These are phyloP conservation scores for Boulengeromyrus knoepffleri DNA, from an alignment of 2,113 vertebrate genomes.

Conservation along the genomic window DNA sequence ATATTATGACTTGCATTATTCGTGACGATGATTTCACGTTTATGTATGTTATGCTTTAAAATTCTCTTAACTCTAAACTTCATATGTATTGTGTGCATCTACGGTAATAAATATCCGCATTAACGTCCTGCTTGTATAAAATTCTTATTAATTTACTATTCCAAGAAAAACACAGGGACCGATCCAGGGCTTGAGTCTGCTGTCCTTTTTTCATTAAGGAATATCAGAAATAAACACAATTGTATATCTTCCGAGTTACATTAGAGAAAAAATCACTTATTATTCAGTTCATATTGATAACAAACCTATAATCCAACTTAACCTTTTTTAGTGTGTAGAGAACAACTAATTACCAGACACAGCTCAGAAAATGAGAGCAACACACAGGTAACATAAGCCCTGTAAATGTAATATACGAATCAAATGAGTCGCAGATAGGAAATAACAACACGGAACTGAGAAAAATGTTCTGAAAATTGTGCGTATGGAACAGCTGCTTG, in stretches of 20 bases:
- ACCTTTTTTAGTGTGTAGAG: neutral
- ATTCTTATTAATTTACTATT: neutral
- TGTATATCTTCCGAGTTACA: neutral
- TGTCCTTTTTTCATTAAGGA: neutral
- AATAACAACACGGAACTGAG: neutral
- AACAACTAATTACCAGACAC: neutral
- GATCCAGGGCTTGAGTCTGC: neutral
- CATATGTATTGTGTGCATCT: neutral
- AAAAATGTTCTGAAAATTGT: neutral
- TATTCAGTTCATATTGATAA: neutral
- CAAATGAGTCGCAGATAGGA: neutral
- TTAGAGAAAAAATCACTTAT: neutral
- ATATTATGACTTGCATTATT: neutral
- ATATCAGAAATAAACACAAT: neutral
- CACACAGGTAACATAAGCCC: neutral
- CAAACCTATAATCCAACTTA: neutral
- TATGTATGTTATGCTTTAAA: neutral
- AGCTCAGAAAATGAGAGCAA: neutral
- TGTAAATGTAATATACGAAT: neutral
- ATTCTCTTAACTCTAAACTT: neutral
- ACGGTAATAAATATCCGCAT: neutral
- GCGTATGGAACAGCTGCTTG: neutral
- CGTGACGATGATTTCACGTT: neutral
- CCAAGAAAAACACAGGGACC: neutral
- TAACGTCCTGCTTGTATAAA: neutral